Conservation (phyloP, 2,113 vertebrate species). For the Engystomops pustulosus region DNA sequence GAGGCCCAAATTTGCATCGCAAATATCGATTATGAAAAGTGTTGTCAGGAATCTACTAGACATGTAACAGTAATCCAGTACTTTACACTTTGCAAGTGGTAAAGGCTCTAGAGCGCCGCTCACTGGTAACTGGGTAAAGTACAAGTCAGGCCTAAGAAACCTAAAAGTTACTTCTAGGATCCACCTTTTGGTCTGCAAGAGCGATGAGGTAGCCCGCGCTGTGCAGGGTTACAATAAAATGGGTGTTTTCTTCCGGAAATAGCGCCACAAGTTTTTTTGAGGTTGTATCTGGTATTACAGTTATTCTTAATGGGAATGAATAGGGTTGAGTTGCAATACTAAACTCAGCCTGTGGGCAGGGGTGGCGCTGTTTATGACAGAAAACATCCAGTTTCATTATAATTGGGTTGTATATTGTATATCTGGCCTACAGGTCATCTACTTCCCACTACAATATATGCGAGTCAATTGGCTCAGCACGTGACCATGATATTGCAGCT, state of each 20-base stretch:
- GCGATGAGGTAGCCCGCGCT: not conserved
- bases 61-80: constrained; percentile 7
- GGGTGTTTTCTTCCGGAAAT: too few relatives aligned
- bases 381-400: not conserved
- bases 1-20: not conserved
- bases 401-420: too few relatives aligned
- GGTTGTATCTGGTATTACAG: not conserved
- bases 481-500: too few relatives aligned
- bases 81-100: not conserved
- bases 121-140: not conserved
- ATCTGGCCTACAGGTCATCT: too few relatives aligned
- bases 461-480: not conserved
- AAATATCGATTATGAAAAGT: not conserved
- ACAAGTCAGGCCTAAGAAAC: not conserved
- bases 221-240: too few relatives aligned
- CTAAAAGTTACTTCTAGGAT: not conserved
- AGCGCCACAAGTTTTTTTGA: too few relatives aligned
- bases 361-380: not conserved
- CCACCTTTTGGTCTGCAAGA: not conserved
- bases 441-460: not conserved
- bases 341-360: not conserved
- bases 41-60: not conserved
- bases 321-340: not conserved
- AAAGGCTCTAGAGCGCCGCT: not conserved
- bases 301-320: not conserved